These are phyloP conservation scores for Akabosia matsudoensis DNA, from an alignment of 1,140 invertebrate species.

Conservation along the genomic window DNA sequence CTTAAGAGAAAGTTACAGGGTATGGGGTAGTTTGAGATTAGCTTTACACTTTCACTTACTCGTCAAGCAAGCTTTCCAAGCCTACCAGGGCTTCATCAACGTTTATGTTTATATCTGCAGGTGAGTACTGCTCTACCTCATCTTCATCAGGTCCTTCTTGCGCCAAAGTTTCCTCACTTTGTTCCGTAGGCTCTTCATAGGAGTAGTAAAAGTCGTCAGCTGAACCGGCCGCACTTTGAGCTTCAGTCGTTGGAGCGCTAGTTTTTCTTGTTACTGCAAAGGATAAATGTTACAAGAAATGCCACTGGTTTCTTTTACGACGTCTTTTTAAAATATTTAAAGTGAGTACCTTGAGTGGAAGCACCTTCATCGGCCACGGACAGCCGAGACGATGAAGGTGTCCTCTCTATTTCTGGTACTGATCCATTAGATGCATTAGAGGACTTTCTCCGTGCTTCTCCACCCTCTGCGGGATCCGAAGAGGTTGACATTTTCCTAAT, in stretches of 20 bases:
- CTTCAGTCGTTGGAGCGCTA: not conserved
- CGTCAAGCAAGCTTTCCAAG: slow-evolving; percentile 35
- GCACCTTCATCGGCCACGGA: no score
- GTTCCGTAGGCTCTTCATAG: not conserved
- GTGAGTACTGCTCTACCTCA: not conserved
- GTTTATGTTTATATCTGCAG: slow-evolving; percentile 34
- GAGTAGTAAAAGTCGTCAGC: not conserved
- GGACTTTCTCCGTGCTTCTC: not conserved
- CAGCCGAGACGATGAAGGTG: no score
- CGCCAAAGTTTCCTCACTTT: not conserved
- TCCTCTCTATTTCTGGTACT: no score
- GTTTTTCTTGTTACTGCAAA: not conserved
- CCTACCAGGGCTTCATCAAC: slow-evolving; percentile 30
- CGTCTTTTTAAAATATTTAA: no score
- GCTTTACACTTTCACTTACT: slow-evolving; percentile 18
- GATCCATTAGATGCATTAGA: not conserved
- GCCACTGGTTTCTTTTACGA: no score
- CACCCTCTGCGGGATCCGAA: not conserved
- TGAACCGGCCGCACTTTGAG: not conserved
- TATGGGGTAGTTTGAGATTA: not conserved
- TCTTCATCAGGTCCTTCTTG: slow-evolving; percentile 32
- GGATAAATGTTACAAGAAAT: no score
- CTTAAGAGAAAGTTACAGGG: not conserved
- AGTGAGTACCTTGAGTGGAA: no score
- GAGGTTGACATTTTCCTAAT: not conserved